These are phyloP conservation scores for Delia radicum DNA, from an alignment of 1,140 invertebrate species.

Conservation along the genomic window DNA sequence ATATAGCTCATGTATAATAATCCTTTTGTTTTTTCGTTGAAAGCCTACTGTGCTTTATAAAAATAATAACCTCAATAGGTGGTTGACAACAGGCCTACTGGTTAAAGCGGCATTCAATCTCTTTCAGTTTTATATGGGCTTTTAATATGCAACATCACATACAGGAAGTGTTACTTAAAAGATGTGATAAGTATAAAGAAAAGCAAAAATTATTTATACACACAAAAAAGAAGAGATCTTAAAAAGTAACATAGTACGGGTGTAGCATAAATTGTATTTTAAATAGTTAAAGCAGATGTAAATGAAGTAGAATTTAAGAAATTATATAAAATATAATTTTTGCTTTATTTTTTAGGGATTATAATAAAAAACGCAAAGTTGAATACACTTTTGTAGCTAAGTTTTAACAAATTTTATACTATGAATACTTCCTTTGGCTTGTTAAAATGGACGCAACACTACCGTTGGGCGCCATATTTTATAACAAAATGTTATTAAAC, in stretches of 20 bases:
- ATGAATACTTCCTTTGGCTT: too few species aligned
- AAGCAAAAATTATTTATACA: background rate
- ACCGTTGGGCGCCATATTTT: too few species aligned
- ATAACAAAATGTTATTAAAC: too few species aligned
- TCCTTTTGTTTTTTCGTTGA: background rate
- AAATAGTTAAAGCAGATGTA: background rate
- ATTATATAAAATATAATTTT: too few species aligned
- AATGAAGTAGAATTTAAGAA: background rate
- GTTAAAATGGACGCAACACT: too few species aligned
- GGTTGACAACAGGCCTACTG: constrained; percentile 13
- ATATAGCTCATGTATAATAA: background rate
- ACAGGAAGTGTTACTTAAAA: constrained; percentile 22
- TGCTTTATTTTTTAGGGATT: too few species aligned
- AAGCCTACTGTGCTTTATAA: constrained; percentile 10
- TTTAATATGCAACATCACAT: constrained; percentile 14
- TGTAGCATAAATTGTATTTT: background rate
- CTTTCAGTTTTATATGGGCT: background rate
- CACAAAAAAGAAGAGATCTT: background rate
- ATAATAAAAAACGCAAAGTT: too few species aligned
- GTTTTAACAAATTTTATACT: too few species aligned
- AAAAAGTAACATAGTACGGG: background rate
- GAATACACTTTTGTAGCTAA: too few species aligned
- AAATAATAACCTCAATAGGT: constrained; percentile 19
- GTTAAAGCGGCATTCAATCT: background rate
- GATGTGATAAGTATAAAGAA: constrained; percentile 6